These are phyloP conservation scores for Botia kubotai DNA, from an alignment of 2,797 vertebrate species.

Conservation along the genomic window DNA sequence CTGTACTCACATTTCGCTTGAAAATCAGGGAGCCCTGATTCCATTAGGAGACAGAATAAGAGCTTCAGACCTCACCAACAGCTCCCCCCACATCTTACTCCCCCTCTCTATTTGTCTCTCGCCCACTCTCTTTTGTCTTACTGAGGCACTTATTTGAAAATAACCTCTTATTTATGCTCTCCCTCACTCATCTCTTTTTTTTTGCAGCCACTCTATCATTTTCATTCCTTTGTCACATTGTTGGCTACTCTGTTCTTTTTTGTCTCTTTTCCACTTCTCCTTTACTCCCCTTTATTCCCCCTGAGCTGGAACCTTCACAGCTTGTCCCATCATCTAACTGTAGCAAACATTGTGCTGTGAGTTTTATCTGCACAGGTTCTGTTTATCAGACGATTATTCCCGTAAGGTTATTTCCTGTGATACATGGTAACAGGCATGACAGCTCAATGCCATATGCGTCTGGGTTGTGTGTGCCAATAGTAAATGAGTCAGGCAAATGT, in stretches of 20 bases:
- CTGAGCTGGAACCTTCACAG: neutral
- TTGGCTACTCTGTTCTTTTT: slow-evolving; percentile 19
- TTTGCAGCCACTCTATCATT: slow-evolving; percentile 49
- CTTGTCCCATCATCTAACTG: slow-evolving; percentile 14
- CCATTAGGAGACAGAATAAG: slow-evolving; percentile 53
- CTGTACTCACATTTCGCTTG: slow-evolving; percentile 53
- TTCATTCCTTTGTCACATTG: slow-evolving; percentile 52
- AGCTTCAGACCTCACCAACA: slow-evolving; percentile 45
- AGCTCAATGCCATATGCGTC: slow-evolving; percentile 50
- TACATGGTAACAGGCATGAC: slow-evolving; percentile 42
- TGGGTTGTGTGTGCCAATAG: slow-evolving; percentile 15
- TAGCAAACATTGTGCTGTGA: slow-evolving; percentile 36
- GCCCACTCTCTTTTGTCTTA: slow-evolving; percentile 43
- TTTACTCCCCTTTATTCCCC: slow-evolving; percentile 19
- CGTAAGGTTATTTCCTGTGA: slow-evolving; percentile 53
- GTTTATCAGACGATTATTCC: slow-evolving; percentile 50
- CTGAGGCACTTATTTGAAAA: slow-evolving; percentile 49
- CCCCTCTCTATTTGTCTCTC: slow-evolving; percentile 12
- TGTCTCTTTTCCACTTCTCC: neutral
- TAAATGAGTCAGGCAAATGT: slow-evolving; percentile 47
- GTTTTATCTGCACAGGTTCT: slow-evolving; percentile 48
- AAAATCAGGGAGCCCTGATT: slow-evolving; percentile 48
- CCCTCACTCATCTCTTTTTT: slow-evolving; percentile 55
- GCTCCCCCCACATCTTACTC: neutral
- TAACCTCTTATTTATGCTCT: slow-evolving; percentile 57